Percentiles rank a stretch among this genome's conserved stretches.
These are phyloP conservation scores for Xenopus petersii DNA, from an alignment of 2,797 vertebrate genomes.

Conservation along the genomic window DNA sequence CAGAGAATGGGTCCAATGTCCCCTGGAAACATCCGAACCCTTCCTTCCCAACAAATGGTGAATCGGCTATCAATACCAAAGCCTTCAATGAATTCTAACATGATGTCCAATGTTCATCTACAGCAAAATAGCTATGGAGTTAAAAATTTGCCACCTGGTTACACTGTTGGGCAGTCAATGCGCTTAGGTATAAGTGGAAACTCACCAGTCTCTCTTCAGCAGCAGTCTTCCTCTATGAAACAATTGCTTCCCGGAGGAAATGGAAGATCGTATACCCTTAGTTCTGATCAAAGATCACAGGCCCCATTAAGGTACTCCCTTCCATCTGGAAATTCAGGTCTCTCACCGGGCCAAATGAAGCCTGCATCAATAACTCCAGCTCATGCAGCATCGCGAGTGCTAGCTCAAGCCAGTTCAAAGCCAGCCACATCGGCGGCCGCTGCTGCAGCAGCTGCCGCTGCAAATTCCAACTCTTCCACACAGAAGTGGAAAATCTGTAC, in stretches of 20 bases:
- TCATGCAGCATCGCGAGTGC: slow-evolving; percentile 70
- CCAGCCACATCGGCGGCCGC: slow-evolving; percentile 66
- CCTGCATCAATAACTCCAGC: slow-evolving; percentile 76
- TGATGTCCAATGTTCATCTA: slow-evolving; percentile 84
- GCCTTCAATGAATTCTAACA: slow-evolving; percentile 77
- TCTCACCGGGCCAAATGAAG: slow-evolving; percentile 73
- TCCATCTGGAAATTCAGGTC: slow-evolving; percentile 68
- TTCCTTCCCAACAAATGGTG: slow-evolving; percentile 83
- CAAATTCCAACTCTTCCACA: slow-evolving; percentile 88
- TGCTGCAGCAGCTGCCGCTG: slow-evolving; percentile 69
- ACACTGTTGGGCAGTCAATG: slow-evolving; percentile 76
- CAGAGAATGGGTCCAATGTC: slow-evolving; percentile 83
- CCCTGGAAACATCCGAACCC: slow-evolving; percentile 74
- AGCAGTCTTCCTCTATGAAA: slow-evolving; percentile 87
- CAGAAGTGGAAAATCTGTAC: slow-evolving; percentile 99
- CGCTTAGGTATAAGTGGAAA: slow-evolving; percentile 81
- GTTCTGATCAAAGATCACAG: slow-evolving; percentile 70
- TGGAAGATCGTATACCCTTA: slow-evolving; percentile 71
- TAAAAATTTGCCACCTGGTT: slow-evolving; percentile 76
- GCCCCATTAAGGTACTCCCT: slow-evolving; percentile 67
- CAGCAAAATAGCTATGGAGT: slow-evolving; percentile 83
- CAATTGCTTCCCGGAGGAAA: slow-evolving; percentile 79
- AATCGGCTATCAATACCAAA: slow-evolving; percentile 85
- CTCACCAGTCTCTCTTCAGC: slow-evolving; percentile 81
- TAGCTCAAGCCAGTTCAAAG: slow-evolving; percentile 78